Evolutionary conservation across 1,140 invertebrate genomes (phyloP).

Genomic region (Aphis gossypii): DNA sequence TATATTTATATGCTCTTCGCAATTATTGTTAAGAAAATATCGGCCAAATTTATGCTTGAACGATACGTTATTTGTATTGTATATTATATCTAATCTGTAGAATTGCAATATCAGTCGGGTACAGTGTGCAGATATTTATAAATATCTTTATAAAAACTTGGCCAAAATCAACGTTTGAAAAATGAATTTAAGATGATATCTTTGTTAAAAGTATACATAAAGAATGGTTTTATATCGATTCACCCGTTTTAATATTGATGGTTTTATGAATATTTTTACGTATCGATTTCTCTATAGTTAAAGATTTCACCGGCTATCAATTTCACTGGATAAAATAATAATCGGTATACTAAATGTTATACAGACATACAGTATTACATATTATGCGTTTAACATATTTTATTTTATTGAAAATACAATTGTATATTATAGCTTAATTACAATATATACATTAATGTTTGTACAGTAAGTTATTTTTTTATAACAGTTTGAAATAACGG

Average conservation of each 20-base stretch:
- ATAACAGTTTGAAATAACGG: too few species aligned
- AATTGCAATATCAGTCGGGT: background rate
- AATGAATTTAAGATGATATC: background rate
- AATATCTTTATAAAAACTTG: background rate
- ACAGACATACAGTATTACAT: background rate
- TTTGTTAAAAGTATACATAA: background rate
- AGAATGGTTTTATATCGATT: background rate
- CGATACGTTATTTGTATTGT: background rate
- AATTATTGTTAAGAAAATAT: conserved; percentile 24
- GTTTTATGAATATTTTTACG: background rate
- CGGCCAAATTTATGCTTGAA: background rate
- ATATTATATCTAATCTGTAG: background rate
- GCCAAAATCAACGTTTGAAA: background rate
- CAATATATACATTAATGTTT: too few species aligned
- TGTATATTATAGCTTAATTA: too few species aligned
- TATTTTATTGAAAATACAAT: background rate
- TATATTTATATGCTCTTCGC: background rate
- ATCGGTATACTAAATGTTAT: background rate
- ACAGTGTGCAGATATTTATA: background rate
- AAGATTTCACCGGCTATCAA: background rate
- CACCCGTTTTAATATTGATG: background rate
- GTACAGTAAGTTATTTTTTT: too few species aligned
- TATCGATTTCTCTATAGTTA: background rate
- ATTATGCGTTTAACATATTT: background rate
- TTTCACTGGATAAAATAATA: background rate